Evolutionary conservation across 1,140 invertebrate genomes (phyloP), one percentile per base, ranked within the genome.

Genomic region (Ceratosolen fusciceps): DNA sequence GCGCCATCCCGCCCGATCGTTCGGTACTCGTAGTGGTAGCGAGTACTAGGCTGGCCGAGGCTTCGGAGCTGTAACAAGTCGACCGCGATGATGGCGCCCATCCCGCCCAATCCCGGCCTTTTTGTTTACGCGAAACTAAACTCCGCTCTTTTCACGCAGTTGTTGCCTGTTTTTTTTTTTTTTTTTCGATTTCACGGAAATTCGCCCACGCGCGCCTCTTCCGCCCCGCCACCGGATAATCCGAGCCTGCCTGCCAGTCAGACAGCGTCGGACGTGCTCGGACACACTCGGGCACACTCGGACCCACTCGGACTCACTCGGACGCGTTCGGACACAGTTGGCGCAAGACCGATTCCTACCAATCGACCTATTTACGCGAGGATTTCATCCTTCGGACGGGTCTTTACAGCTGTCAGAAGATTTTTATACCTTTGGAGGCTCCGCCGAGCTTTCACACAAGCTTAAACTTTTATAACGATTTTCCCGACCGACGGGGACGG

Each of bases 11-110:
- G 26, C 47, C n/a, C 24, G 67, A 5, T 52, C 58, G n/a, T n/a
- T n/a, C n/a, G n/a, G n/a, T n/a, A n/a, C n/a, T n/a, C n/a, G n/a
- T n/a, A n/a, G n/a, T n/a, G n/a, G n/a, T n/a, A n/a, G n/a, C n/a
- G n/a, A n/a, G n/a, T n/a, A n/a, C n/a, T n/a, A n/a, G n/a, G n/a
- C n/a, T n/a, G n/a, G n/a, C n/a, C n/a, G n/a, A n/a, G n/a, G n/a
- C n/a, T n/a, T n/a, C n/a, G 49, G 4, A 67, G 24, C 68, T 52
- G 68, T 37, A 73, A 79, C 79, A 75, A 49, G 65, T 39, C 21
- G 34, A 12, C 67, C 37, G 47, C 34, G 70, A 73, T 79, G 78
- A 74, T 74, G 67, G 54, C 39, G 54, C 21, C 34, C 58, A 39
- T 29, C 56, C 37, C 26, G 26, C 47, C n/a, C 24, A 75, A 5